Evolutionary conservation across 2,113 vertebrate species (phyloP), one percentile per base, ranked within the genome.

Genomic region (Melanerpes aurifrons): DNA sequence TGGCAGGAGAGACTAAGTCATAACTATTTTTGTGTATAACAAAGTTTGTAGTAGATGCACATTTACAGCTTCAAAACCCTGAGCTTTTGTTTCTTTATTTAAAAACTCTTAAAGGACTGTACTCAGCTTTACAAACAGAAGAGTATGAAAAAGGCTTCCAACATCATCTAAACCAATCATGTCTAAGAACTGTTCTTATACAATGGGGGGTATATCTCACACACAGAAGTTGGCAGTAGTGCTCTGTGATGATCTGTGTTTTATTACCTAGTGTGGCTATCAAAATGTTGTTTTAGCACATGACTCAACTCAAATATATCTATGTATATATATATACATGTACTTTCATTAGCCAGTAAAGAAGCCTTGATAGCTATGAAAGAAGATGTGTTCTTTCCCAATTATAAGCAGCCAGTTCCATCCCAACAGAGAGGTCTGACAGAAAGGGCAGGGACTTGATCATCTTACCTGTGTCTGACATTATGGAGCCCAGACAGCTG

Each of bases 391-490:
- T 86, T 78, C 58, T 54, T 75, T 81, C 76, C 37, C 54, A 75
- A 18, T n/a, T 32, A 7, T 2, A 67, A 89, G 79, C 64, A 93
- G 91, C 0, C 7, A 75, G 80, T 21, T 94, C 54, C 76, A 74
- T 66, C 62, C 63, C 76, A 72, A 43, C 32, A 71, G 62, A 90
- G 74, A 66, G 62, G 18, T 26, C 79, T 81, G 69, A 28, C 57
- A 83, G 87, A 93, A 96, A 94, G 85, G 82, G 87, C 87, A 95
- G 86, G 53, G 76, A 66, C 85, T 93, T 0, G 24, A 87, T 94
- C 92, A 86, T 64, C 79, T 86, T 89, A 91, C 87, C 93, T 94
- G 87, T 58, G 82, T 61, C 66, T 77, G 90, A 84, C 87, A 82
- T 85, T 57, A 76, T 0, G 16, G 77, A 84, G 72, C 77, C 75